Percentiles rank a stretch among this genome's conserved stretches.
Conservation (phyloP, 2,888 invertebrate species). For the Stictocephala bisonia region DNA sequence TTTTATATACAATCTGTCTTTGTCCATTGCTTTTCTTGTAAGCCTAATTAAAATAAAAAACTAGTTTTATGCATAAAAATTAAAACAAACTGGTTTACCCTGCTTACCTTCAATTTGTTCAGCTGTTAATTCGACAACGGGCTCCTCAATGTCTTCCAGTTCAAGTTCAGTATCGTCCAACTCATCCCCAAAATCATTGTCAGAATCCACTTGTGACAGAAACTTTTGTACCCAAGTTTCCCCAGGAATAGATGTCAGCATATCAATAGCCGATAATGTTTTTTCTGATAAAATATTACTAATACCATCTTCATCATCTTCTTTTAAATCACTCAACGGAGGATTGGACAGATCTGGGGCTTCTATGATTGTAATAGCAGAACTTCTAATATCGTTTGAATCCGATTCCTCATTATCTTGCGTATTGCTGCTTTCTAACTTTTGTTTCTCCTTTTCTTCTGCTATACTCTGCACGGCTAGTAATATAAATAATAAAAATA, state of each 20-base stretch:
- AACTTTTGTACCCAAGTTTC: conserved; percentile 40
- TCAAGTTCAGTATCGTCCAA: conserved; percentile 62
- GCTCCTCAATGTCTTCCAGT: conserved; percentile 61
- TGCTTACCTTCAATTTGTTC: conserved; percentile 74
- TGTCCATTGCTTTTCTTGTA: no score
- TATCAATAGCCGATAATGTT: conserved; percentile 48
- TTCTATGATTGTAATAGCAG: conserved; percentile 54
- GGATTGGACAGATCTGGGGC: conserved; percentile 65
- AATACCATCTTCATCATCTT: conserved; percentile 54
- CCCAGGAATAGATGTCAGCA: conserved; percentile 37
- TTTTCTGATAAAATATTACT: conserved; percentile 51
- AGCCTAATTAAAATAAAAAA: no score
- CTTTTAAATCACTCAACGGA: conserved; percentile 16
- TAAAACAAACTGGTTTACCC: conserved; percentile 37
- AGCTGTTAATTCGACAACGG: conserved; percentile 68
- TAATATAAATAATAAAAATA: conserved; percentile 20
- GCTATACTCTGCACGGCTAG: conserved; percentile 29
- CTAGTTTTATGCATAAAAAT: no score
- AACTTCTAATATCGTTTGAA: conserved; percentile 13
- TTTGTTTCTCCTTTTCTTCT: conserved; percentile 25
- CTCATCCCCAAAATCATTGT: conserved; percentile 64
- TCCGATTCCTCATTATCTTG: conserved; percentile 4
- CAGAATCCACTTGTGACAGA: conserved; percentile 59
- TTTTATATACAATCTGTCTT: no score
- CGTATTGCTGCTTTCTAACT: conserved; percentile 11